Base-by-base conservation (phyloP, 2,888 invertebrate species). In the Trachelus tabidus region DNA sequence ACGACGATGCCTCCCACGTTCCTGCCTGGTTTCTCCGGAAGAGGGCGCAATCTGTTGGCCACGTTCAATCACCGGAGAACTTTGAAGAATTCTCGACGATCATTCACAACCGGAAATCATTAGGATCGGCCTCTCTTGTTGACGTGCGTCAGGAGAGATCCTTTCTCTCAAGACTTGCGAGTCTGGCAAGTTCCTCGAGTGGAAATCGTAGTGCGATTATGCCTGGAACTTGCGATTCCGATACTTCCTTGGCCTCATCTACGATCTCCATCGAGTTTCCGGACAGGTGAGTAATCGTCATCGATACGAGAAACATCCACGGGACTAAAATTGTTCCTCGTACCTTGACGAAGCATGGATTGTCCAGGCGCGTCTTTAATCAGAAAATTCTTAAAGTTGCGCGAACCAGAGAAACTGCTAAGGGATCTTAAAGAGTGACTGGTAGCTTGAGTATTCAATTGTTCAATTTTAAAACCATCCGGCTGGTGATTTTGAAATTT, bases 31-130 rank as follows among this genome's bases (percentile, higher is more conserved):
- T 88, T 82, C 85, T 87, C 35, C 80, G 90, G 40, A 88, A 90
- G 84, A 84, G 89, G 81, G 88, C 91, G 76, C 88, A 91, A 79
- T 90, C 91, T 12, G 83, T 91, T 77, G 87, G 90, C 56, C 89
- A 90, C 74, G 86, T 88, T 77, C 86, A 88, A 80, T 86, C 87
- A 69, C 81, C 82, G 12, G 82, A 82, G 31, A 81, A 40, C 34
- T 79, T 79, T 35, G 84, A 82, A 15, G 88, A 89, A 73, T 81
- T 87, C 56, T 71, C 79, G 73, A 79, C 78, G 31, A 80, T 81
- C 40, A 73, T 82, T 34, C 77, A 35, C 69, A 79, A 85, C 76
- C 83, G 86, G 76, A 82, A 85, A 75, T 88, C 88, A 71, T 82
- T 87, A 23, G 87, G 88, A 74, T 82, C 84, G 12, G 81, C 80